phyloP scores from a whole-genome alignment of 37 sponge, comb jelly and placozoan genomes.

The Geodia barretti region DNA sequence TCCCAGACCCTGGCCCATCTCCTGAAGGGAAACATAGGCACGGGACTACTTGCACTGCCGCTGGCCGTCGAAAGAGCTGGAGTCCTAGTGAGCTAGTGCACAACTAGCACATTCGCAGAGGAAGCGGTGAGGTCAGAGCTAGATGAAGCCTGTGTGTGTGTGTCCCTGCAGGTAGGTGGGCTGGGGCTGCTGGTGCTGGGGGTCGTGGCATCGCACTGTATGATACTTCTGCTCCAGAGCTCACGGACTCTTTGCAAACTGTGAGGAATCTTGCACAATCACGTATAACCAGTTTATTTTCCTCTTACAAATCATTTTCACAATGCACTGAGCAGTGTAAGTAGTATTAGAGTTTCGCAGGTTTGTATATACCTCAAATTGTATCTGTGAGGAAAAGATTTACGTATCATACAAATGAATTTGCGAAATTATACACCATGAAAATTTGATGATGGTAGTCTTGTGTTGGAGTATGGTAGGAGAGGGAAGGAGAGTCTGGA shows the following conservation, averaged over 20 bases:
- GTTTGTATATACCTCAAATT: too few species aligned
- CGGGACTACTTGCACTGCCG: slow-evolving; percentile 89
- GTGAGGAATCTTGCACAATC: too few species aligned
- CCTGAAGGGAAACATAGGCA: slow-evolving; percentile 93
- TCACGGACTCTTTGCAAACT: slow-evolving; percentile 40
- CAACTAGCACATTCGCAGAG: background rate
- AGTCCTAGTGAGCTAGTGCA: slow-evolving; percentile 73
- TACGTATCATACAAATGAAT: too few species aligned
- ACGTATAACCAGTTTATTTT: too few species aligned
- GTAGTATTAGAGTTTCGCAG: too few species aligned
- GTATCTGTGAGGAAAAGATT: too few species aligned
- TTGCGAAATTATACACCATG: too few species aligned
- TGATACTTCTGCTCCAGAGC: slow-evolving; percentile 67
- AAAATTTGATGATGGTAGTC: too few species aligned
- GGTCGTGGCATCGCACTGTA: slow-evolving; percentile 87
- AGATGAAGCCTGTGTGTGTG: background rate
- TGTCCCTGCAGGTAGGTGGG: slow-evolving; percentile 47
- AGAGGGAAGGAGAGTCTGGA: background rate
- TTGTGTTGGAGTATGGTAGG: background rate
- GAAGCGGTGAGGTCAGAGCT: background rate
- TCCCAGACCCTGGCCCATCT: slow-evolving; percentile 79
- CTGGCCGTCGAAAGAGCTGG: slow-evolving; percentile 74
- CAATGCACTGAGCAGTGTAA: too few species aligned
- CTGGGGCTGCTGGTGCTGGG: slow-evolving; percentile 51
- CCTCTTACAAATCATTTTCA: too few species aligned